Base-by-base conservation (phyloP, 1,140 invertebrate genomes). In the Mycetomoellerius zeteki region DNA sequence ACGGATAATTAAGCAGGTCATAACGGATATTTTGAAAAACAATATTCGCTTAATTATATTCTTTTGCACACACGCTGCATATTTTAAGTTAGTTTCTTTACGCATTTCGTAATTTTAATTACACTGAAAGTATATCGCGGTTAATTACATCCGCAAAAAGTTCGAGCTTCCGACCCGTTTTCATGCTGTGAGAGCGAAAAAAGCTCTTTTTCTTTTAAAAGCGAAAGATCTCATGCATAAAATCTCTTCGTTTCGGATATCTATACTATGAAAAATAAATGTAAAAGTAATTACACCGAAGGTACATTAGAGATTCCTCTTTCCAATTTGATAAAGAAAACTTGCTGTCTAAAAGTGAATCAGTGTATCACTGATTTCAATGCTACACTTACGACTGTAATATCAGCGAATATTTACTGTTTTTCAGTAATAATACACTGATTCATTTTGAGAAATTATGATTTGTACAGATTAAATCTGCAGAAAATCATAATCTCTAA, bases 1-100 rank as follows among this genome's bases (percentile, higher is more conserved):
- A 85, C 67, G 67, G 65, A 65, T 89, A 78, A 89, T 86, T 80
- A 86, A 80, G 65, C 71, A 71, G 72, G 52, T 54, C 72, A 50
- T 33, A 71, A 85, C 50, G 77, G 37, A 89, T 88, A 67, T 16
- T 43, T 3, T 52, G 27, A 80, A 64, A 47, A 64, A 54, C 52
- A 58, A 6, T 58, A 81, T 76, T 73, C 16, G 54, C 54, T 89
- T 89, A 88, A 86, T 89, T 88, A 76, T 73, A 65, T 21, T n/a
- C 5, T 60, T 77, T 67, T 71, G 37, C 50, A 47, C 24, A 19
- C 2, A 24, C 30, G 8, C 10, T n/a, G 3, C 6, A 33, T 33
- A 65, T 86, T 86, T 82, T 69, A 72, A 58, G 50, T 10, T 60
- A 21, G 24, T 50, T 73, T 60, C 54, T 82, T 73, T 82, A 82